These are phyloP conservation scores for Ditylenchus weischeri DNA, from an alignment of 2,888 invertebrate genomes.

Conservation along the genomic window DNA sequence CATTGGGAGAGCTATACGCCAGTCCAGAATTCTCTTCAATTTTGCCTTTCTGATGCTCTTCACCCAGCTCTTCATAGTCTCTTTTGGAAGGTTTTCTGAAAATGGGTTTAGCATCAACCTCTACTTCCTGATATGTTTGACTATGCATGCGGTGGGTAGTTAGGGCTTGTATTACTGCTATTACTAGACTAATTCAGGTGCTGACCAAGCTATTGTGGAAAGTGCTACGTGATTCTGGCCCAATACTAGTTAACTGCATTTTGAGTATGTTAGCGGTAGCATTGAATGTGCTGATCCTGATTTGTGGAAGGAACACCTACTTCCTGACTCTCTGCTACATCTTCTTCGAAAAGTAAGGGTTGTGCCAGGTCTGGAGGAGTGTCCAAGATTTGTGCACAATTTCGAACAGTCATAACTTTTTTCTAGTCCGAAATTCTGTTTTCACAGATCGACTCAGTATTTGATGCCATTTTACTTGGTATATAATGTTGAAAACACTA, in stretches of 20 bases:
- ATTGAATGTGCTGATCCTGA: background rate
- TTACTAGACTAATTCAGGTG: background rate
- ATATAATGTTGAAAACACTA: no score
- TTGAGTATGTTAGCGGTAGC: background rate
- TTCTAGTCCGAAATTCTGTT: no score
- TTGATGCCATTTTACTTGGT: no score
- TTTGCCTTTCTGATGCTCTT: background rate
- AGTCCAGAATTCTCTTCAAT: background rate
- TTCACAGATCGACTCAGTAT: no score
- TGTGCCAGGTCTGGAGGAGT: no score
- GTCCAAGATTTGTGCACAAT: no score
- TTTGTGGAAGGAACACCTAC: background rate
- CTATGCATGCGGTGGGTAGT: background rate
- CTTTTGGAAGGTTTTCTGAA: slow-evolving; percentile 1
- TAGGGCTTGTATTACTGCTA: background rate
- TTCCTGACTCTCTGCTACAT: background rate
- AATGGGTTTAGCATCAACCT: background rate
- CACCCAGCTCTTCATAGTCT: background rate
- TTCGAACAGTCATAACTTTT: no score
- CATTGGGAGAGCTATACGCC: background rate
- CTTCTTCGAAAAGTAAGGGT: background rate
- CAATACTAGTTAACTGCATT: background rate
- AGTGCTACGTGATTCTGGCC: background rate
- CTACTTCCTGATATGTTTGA: background rate
- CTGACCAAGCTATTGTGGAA: background rate